Conservation (phyloP, 2,113 vertebrate species). For the Lota lota region DNA sequence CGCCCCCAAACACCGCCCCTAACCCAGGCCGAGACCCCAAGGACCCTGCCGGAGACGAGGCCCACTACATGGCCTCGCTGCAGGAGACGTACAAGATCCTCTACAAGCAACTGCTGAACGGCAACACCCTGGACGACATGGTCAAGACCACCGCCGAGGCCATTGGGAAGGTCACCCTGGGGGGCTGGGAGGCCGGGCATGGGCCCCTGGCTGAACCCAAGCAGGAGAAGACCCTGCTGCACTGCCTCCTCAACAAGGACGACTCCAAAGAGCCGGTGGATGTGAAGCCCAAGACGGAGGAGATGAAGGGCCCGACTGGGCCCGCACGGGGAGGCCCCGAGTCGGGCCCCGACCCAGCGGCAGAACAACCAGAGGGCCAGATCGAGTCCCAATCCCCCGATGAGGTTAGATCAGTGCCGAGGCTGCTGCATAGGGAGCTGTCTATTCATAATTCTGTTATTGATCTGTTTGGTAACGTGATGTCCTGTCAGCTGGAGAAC, state of each 20-base stretch:
- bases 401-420: slow-evolving; percentile 73
- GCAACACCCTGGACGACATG: slow-evolving; percentile 94
- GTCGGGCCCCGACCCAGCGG: slow-evolving; percentile 63
- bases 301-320: slow-evolving; percentile 71
- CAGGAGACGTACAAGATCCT: slow-evolving; percentile 98
- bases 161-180: slow-evolving; percentile 85
- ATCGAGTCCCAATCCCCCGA: slow-evolving; percentile 84
- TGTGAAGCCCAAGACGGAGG: slow-evolving; percentile 85
- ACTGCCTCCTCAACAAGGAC: slow-evolving; percentile 90
- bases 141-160: slow-evolving; percentile 97
- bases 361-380: slow-evolving; percentile 82
- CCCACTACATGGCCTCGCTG: slow-evolving; percentile 80
- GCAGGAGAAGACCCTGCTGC: slow-evolving; percentile 87
- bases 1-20: slow-evolving; percentile 63
- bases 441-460: background rate
- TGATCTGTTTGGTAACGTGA: background rate
- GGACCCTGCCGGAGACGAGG: slow-evolving; percentile 78
- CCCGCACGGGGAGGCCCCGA: slow-evolving; percentile 72
- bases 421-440: background rate
- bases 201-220: slow-evolving; percentile 71
- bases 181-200: slow-evolving; percentile 65
- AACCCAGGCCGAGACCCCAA: slow-evolving; percentile 78
- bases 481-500: slow-evolving; percentile 80
- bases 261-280: slow-evolving; percentile 85
- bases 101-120: slow-evolving; percentile 95